Evolutionary conservation across 2,888 invertebrate species (phyloP), one percentile per base, ranked within the genome.

Genomic region (Andrena bicolor): DNA sequence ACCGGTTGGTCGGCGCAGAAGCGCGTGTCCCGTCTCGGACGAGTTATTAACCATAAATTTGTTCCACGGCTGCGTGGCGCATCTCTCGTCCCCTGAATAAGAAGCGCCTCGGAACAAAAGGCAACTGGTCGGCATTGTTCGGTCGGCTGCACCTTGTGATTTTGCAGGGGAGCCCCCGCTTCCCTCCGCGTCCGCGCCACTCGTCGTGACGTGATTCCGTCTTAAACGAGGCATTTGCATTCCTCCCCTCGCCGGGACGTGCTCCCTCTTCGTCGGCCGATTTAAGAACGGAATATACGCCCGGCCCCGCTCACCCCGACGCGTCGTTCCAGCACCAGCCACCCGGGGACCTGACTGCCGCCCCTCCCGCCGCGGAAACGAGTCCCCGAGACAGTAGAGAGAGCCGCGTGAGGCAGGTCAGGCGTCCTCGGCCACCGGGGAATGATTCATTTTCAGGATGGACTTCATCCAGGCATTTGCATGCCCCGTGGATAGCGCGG

Each of bases 321-420:
- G 32, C 30, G 32, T 48, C 65, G 58, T 28, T 16, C 5, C n/a
- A 16, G 41, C 41, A 16, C 41, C 41, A 41, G 41, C 41, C 41
- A 41, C 41, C 41, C 41, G 41, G 41, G 41, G 41, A 41, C 41
- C 41, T 41, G 41, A 4, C 60, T 13, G 6, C 8, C 2, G 23
- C 10, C 30, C 68, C 30, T 75, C 69, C 51, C 63, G 13, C 56
- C 58, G 69, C 66, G 49, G 71, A 80, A 71, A 71, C 81, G 70
- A 63, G 71, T 60, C 66, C 32, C 16, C 16, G 65, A 74, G 80
- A 86, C 76, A 60, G 72, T 76, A 72, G 81, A 84, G 64, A 66
- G 80, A 80, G 76, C 82, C 87, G 89, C 86, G 88, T 88, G 89
- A 86, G 88, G 89, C 87, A 88, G 88, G 88, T 88, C 88, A 89